Conservation (phyloP, 2,888 invertebrate species). For the Incurvaria masculella region DNA sequence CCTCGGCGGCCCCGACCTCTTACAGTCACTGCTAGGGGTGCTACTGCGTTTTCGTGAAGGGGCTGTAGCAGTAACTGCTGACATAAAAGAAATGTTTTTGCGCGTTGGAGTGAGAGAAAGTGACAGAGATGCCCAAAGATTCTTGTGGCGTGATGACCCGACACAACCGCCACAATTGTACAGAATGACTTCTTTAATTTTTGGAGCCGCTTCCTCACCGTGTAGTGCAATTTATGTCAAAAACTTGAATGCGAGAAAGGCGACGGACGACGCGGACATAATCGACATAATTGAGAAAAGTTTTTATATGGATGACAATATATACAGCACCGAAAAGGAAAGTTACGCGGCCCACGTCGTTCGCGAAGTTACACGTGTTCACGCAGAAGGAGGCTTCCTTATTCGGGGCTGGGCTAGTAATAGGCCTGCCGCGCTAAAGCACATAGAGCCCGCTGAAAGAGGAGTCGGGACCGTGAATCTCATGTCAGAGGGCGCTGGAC, state of each 20-base stretch:
- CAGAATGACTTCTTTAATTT: slow-evolving; percentile 3
- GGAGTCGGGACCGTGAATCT: too few species aligned
- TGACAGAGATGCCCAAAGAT: slow-evolving; percentile 5
- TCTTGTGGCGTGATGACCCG: slow-evolving; percentile 2
- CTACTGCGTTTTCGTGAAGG: slow-evolving; percentile 16
- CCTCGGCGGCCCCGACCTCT: slow-evolving; percentile 16
- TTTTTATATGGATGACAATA: slow-evolving; percentile 13
- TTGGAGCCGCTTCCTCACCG: slow-evolving; percentile 10
- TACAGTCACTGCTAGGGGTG: slow-evolving; percentile 9
- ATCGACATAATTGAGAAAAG: slow-evolving; percentile 3
- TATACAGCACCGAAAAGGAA: slow-evolving; percentile 4
- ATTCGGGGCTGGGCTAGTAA: too few species aligned
- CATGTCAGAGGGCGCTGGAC: too few species aligned
- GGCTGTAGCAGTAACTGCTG: slow-evolving; percentile 11
- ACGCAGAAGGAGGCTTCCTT: too few species aligned
- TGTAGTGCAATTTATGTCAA: slow-evolving; percentile 1
- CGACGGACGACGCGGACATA: slow-evolving; percentile 5
- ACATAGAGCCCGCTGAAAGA: too few species aligned
- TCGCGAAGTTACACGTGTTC: not conserved
- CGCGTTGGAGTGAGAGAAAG: not conserved
- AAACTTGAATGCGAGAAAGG: slow-evolving; percentile 6
- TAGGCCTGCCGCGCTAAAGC: too few species aligned
- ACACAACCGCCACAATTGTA: not conserved
- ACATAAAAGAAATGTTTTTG: slow-evolving; percentile 13
- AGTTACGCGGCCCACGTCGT: slow-evolving; percentile 5